Conservation (phyloP, 1,140 invertebrate genomes). For the Choristoneura fumiferana region DNA sequence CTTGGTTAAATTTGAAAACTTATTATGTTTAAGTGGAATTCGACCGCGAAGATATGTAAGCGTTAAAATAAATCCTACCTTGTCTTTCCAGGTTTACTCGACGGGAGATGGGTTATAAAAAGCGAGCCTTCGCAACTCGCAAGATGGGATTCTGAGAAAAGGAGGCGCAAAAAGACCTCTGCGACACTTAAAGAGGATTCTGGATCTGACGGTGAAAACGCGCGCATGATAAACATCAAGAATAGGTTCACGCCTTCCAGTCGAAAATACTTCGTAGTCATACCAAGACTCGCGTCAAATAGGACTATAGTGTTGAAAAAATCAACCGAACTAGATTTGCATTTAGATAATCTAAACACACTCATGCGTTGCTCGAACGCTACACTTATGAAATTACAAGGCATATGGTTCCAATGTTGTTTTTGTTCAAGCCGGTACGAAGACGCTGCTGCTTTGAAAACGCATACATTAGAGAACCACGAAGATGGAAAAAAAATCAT, state of each 20-base stretch:
- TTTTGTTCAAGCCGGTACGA: constrained; percentile 35
- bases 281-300: too few relatives aligned
- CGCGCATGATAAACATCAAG: too few relatives aligned
- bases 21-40: too few relatives aligned
- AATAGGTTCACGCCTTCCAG: too few relatives aligned
- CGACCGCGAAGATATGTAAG: too few relatives aligned
- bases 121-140: not conserved
- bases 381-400: constrained; percentile 36
- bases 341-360: constrained; percentile 32
- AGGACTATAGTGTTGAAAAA: not conserved
- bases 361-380: constrained; percentile 43
- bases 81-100: constrained; percentile 1
- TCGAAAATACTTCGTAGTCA: too few relatives aligned
- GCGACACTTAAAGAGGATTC: too few relatives aligned
- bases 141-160: too few relatives aligned
- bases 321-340: constrained; percentile 4
- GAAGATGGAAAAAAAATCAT: constrained; percentile 22
- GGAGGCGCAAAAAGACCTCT: too few relatives aligned
- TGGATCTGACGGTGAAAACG: too few relatives aligned
- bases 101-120: not conserved
- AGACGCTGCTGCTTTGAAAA: constrained; percentile 28
- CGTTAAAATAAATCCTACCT: constrained; percentile 2
- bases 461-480: constrained; percentile 28
- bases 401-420: constrained; percentile 38
- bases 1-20: too few relatives aligned